phyloP scores from a whole-genome alignment of 2,113 vertebrate genomes.

The Tauraco erythrolophus region DNA sequence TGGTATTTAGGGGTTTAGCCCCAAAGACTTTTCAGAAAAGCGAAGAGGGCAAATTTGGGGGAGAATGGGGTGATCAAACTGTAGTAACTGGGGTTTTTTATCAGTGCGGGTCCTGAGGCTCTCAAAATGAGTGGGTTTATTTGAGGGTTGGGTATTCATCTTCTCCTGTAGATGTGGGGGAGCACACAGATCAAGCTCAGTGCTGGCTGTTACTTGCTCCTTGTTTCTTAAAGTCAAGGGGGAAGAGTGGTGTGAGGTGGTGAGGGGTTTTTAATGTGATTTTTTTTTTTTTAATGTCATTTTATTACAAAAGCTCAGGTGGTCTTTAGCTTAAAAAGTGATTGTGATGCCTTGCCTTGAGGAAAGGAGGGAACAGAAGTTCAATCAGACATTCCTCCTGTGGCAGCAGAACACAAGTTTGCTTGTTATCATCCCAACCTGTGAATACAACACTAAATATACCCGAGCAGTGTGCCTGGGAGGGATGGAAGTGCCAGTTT shows the following conservation, averaged over 20 bases:
- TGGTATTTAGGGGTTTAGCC: fast-evolving
- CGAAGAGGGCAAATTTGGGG: neutral
- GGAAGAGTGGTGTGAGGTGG: neutral
- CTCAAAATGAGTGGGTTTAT: neutral
- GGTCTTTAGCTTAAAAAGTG: neutral
- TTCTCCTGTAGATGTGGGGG: neutral
- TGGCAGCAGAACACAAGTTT: neutral
- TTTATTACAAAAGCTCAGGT: neutral
- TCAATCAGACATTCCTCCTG: neutral
- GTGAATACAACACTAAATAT: neutral
- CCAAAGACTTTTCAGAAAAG: neutral
- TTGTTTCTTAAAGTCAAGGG: neutral
- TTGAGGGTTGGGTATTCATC: neutral
- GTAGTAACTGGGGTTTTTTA: neutral
- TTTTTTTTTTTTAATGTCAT: neutral
- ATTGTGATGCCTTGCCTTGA: neutral
- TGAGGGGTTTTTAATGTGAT: neutral
- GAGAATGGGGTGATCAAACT: neutral
- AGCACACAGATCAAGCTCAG: neutral
- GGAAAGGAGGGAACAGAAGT: neutral
- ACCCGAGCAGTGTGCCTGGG: neutral
- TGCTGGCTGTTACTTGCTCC: neutral
- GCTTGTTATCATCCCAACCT: neutral
- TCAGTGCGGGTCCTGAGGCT: neutral
- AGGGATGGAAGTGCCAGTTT: neutral